Percentiles rank a stretch among this genome's conserved stretches.
phyloP scores from a whole-genome alignment of 2,113 vertebrate genomes.

The Psephotus haematonotus region DNA sequence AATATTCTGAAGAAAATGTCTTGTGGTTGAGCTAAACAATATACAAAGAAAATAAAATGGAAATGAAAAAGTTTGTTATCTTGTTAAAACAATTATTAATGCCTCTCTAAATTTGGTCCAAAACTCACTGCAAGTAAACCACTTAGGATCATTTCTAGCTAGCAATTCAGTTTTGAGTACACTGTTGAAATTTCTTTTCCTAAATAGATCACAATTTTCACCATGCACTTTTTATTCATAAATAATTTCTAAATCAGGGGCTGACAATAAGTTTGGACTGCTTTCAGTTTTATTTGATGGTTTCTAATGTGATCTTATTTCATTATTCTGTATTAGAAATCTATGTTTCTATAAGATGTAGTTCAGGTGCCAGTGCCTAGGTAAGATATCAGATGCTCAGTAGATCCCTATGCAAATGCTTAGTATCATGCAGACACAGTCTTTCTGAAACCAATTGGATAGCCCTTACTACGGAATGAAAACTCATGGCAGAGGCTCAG shows the following conservation, averaged over 20 bases:
- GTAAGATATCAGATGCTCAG: neutral
- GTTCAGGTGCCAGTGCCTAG: neutral
- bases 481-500: neutral
- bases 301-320: neutral
- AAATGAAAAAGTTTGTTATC: constrained; percentile 4
- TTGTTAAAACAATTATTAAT: neutral
- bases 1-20: constrained; percentile 41
- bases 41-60: constrained; percentile 23
- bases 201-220: neutral
- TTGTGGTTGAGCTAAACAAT: constrained; percentile 32
- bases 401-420: neutral
- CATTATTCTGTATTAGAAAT: neutral
- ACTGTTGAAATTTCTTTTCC: neutral
- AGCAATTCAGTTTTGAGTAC: neutral
- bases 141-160: neutral
- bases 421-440: neutral
- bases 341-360: neutral
- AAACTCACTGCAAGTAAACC: neutral
- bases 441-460: neutral
- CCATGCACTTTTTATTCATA: neutral
- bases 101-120: neutral
- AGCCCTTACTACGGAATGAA: neutral
- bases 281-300: neutral
- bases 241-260: neutral
- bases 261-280: neutral